phyloP scores from a whole-genome alignment of 2,888 invertebrate species.

The Scaeva pyrastri region DNA sequence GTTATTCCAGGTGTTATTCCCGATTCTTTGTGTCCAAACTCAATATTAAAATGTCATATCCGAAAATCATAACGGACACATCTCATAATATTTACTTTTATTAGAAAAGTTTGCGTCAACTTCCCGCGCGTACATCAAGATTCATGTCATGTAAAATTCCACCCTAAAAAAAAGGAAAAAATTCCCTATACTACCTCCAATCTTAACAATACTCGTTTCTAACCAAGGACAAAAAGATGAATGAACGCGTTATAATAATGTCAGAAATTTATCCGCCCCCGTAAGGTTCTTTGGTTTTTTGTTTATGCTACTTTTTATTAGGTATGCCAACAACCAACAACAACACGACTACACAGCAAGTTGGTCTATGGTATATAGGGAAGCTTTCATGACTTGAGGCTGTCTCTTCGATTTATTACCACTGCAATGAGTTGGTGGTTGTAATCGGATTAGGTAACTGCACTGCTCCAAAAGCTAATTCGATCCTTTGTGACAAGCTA shows the following conservation, averaged over 20 bases:
- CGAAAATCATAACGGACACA: constrained; percentile 33
- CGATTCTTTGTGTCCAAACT: neutral
- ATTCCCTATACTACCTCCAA: constrained; percentile 10
- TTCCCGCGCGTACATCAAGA: constrained; percentile 29
- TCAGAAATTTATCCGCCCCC: constrained; percentile 43
- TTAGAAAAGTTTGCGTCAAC: constrained; percentile 40
- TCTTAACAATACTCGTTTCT: neutral
- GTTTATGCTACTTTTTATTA: neutral
- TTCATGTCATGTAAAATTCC: constrained; percentile 31
- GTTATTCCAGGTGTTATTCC: constrained; percentile 19
- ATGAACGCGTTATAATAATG: constrained; percentile 41
- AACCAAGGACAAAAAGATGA: constrained; percentile 25
- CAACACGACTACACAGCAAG: neutral
- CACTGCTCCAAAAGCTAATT: constrained; percentile 64
- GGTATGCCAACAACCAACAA: neutral
- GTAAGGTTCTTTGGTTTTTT: neutral
- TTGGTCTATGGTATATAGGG: neutral
- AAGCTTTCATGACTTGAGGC: constrained; percentile 45
- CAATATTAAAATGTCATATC: constrained; percentile 13
- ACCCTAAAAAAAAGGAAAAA: neutral
- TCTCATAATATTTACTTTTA: constrained; percentile 45
- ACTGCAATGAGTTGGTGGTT: constrained; percentile 60
- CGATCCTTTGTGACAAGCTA: constrained; percentile 69
- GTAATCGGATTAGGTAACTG: constrained; percentile 73
- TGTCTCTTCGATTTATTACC: constrained; percentile 63